Percentiles rank a stretch among this genome's conserved stretches.
phyloP scores from a whole-genome alignment of 2,113 vertebrate genomes.

The Setophaga kirtlandii region DNA sequence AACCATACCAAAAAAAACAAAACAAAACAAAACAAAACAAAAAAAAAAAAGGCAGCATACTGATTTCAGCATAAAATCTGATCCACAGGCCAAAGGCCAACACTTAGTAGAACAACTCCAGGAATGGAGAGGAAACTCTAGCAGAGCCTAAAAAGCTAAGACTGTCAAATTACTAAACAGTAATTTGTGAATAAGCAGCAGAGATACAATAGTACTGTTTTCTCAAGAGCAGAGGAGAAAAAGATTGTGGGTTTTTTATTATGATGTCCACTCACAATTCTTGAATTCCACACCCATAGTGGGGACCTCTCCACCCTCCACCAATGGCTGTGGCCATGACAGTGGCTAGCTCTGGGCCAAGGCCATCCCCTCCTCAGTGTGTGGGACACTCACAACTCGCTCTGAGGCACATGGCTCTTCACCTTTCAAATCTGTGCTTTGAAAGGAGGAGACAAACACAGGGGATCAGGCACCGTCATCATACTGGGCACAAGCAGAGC shows the following conservation, averaged over 20 bases:
- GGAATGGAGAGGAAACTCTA: background rate
- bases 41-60: background rate
- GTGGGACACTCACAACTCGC: background rate
- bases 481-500: background rate
- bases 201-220: background rate
- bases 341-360: background rate
- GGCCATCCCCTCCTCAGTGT: background rate
- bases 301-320: background rate
- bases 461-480: background rate
- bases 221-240: background rate
- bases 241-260: background rate
- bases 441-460: background rate
- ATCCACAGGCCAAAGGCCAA: background rate
- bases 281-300: background rate
- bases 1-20: background rate
- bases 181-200: background rate
- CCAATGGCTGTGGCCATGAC: too few species aligned
- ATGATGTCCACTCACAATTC: background rate
- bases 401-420: background rate
- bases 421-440: rapidly evolving
- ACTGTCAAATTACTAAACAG: background rate
- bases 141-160: background rate
- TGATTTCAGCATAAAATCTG: background rate
- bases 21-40: background rate
- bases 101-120: background rate